phyloP scores from a whole-genome alignment of 2,888 invertebrate species.

The Conomelus anceps region DNA sequence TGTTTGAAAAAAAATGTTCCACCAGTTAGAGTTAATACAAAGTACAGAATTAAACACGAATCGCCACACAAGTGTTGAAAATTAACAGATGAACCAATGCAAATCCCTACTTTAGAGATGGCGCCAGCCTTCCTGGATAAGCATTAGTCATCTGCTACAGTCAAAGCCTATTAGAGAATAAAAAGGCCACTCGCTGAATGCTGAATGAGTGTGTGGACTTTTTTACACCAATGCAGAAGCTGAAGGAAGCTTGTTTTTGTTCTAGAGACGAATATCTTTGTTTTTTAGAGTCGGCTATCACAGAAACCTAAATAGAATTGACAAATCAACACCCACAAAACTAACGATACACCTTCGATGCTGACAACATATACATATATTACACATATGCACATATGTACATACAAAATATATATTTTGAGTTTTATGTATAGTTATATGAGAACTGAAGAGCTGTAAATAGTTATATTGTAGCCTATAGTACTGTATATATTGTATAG shows the following conservation, averaged over 20 bases:
- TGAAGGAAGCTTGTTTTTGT: background rate
- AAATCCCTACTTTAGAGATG: background rate
- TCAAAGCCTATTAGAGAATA: background rate
- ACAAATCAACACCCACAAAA: background rate
- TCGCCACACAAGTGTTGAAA: too few relatives aligned
- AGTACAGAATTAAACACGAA: background rate
- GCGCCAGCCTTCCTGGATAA: background rate
- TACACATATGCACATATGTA: background rate
- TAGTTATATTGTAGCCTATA: too few relatives aligned
- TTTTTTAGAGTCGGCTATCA: background rate
- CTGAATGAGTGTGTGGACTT: background rate
- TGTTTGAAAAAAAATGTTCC: background rate
- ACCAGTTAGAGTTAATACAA: background rate
- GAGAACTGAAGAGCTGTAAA: too few relatives aligned
- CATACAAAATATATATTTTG: too few relatives aligned
- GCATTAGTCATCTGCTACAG: background rate
- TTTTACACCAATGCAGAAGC: background rate
- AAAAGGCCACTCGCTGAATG: background rate
- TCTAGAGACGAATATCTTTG: background rate
- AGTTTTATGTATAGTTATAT: too few relatives aligned
- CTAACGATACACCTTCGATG: background rate
- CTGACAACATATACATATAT: background rate
- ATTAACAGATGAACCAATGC: background rate
- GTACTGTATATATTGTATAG: too few relatives aligned
- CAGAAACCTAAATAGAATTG: background rate